A percentile compares a stretch with the other conserved stretches of the same genome.
Evolutionary conservation across 1,140 invertebrate species (phyloP).

Genomic region (Brevipalpus yothersi): DNA sequence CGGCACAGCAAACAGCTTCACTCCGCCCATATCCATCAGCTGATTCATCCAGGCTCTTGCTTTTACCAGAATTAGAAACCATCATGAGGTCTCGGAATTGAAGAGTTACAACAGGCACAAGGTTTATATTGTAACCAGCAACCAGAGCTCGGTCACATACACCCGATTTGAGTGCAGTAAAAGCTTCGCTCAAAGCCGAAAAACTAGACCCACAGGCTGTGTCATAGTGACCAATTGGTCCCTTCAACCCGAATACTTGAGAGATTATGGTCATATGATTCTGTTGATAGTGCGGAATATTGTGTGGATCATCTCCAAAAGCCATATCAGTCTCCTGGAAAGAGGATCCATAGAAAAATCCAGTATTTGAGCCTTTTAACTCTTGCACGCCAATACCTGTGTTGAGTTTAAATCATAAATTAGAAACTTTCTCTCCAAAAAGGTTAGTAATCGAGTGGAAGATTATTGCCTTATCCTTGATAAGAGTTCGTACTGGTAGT

Average conservation of each 20-base stretch:
- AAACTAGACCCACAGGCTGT: not conserved
- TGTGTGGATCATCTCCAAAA: not conserved
- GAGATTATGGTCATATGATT: not conserved
- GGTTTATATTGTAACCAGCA: slow-evolving; percentile 41
- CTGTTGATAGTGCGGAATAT: slow-evolving; percentile 35
- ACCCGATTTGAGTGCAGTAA: not conserved
- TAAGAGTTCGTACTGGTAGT: no score
- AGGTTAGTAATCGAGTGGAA: no score
- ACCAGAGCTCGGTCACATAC: not conserved
- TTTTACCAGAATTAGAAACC: not conserved
- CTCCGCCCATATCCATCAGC: no score
- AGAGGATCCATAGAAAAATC: not conserved
- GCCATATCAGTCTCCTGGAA: not conserved
- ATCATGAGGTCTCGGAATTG: not conserved
- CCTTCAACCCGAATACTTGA: not conserved
- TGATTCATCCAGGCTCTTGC: not conserved
- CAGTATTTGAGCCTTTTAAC: not conserved
- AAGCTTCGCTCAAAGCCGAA: not conserved
- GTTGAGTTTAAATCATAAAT: no score
- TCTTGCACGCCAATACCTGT: not conserved
- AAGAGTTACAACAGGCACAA: slow-evolving; percentile 30
- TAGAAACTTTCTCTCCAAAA: no score
- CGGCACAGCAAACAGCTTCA: not conserved
- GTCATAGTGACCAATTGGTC: not conserved
- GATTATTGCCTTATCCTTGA: no score